phyloP scores from a whole-genome alignment of 2,888 invertebrate genomes.

The Papilio protenor region DNA sequence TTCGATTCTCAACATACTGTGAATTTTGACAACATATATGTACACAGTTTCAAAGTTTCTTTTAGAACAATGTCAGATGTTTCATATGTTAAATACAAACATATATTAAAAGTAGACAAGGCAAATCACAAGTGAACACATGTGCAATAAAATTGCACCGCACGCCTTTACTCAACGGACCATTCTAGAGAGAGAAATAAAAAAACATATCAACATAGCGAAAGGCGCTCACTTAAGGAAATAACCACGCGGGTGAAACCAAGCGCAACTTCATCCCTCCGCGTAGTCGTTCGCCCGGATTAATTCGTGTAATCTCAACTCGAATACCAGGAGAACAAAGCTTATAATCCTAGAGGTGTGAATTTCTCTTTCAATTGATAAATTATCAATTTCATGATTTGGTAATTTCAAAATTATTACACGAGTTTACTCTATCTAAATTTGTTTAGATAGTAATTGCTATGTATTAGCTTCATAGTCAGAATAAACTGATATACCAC shows the following conservation, averaged over 20 bases:
- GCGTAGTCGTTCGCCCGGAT: constrained; percentile 61
- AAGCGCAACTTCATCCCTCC: constrained; percentile 62
- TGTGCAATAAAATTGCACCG: constrained; percentile 18
- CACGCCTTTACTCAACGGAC: constrained; percentile 3
- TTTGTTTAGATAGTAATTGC: constrained; percentile 24
- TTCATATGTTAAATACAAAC: neutral
- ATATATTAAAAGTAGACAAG: neutral
- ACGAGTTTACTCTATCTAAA: neutral
- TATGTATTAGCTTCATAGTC: neutral
- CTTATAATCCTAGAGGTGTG: too few species aligned
- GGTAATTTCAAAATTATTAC: constrained; percentile 28
- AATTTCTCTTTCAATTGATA: constrained; percentile 45
- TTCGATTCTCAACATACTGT: constrained; percentile 11
- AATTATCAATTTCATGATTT: constrained; percentile 30
- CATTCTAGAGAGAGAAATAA: constrained; percentile 26
- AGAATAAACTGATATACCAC: constrained; percentile 48
- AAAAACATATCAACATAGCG: constrained; percentile 12
- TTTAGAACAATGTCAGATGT: neutral
- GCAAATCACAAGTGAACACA: neutral
- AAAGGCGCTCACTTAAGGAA: constrained; percentile 22
- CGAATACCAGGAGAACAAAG: too few species aligned
- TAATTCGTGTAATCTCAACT: constrained; percentile 61
- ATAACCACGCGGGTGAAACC: constrained; percentile 21
- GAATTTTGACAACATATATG: constrained; percentile 8
- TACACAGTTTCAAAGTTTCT: neutral